A percentile compares a stretch with the other conserved stretches of the same genome.
These are phyloP conservation scores for Zosterops lateralis DNA, from an alignment of 2,113 vertebrate genomes.

Conservation along the genomic window DNA sequence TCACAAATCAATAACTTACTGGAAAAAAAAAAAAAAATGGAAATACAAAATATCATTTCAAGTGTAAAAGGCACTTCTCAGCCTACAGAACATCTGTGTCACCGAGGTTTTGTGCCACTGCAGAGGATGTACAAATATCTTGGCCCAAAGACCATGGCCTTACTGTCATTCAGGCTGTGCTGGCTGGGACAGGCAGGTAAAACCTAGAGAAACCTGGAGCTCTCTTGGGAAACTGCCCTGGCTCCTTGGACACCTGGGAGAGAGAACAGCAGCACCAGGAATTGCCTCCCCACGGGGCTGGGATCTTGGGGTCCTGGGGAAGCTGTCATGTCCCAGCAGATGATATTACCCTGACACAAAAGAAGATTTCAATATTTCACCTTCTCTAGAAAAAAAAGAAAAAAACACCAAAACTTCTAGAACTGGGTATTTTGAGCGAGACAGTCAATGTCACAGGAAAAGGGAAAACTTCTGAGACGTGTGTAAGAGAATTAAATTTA, in stretches of 20 bases:
- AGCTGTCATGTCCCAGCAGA: rapidly evolving
- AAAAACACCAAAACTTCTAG: too few species aligned
- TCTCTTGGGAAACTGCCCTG: background rate
- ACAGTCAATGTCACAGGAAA: background rate
- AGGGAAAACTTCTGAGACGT: background rate
- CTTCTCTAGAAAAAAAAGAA: background rate
- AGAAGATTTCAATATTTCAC: background rate
- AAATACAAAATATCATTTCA: background rate
- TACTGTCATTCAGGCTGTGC: background rate
- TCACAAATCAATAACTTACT: background rate
- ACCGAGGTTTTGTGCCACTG: background rate
- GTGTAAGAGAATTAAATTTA: background rate
- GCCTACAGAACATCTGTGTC: background rate
- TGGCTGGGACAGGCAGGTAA: background rate
- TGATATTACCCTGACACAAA: background rate
- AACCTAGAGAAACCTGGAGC: background rate
- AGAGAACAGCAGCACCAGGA: background rate
- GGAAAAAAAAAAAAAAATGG: background rate
- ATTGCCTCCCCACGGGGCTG: rapidly evolving
- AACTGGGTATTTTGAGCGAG: background rate
- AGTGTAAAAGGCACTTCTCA: background rate
- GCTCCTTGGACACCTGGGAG: background rate
- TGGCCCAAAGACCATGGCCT: background rate
- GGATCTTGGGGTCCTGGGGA: background rate
- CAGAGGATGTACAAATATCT: background rate